phyloP scores from a whole-genome alignment of 1,140 invertebrate genomes.

The Eumeta japonica region DNA sequence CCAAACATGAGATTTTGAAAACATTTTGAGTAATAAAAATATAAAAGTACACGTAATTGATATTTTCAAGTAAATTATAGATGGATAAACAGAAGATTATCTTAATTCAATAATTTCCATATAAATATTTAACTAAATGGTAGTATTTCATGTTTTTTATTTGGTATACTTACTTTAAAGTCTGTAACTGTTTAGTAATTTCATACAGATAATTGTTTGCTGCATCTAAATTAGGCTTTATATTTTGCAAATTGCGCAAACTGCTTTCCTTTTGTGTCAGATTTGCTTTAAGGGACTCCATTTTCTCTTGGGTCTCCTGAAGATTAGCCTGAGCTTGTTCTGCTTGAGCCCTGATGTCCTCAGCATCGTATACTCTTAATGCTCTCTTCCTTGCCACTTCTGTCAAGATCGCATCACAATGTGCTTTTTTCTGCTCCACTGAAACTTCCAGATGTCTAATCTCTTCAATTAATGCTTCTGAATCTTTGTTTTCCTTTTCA shows the following conservation, averaged over 20 bases:
- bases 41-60: no score
- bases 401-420: constrained; percentile 26
- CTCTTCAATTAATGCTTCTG: constrained; percentile 27
- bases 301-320: constrained; percentile 32
- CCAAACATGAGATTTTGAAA: no score
- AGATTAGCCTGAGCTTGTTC: constrained; percentile 29
- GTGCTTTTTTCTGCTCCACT: constrained; percentile 31
- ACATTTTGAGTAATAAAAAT: no score
- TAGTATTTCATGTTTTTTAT: no score
- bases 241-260: constrained; percentile 35
- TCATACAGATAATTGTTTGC: constrained; percentile 35
- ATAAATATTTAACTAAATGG: no score
- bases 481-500: constrained; percentile 24
- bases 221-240: constrained; percentile 32
- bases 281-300: constrained; percentile 20
- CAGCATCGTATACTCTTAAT: constrained; percentile 37
- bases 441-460: constrained; percentile 25
- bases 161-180: constrained; percentile 36
- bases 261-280: constrained; percentile 37
- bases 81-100: no score
- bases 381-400: constrained; percentile 34
- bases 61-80: no score
- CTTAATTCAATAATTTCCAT: no score
- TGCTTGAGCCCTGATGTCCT: constrained; percentile 33
- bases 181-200: constrained; percentile 31